Evolutionary conservation across 2,797 vertebrate genomes (phyloP).

Genomic region (Gorsachius magnificus): DNA sequence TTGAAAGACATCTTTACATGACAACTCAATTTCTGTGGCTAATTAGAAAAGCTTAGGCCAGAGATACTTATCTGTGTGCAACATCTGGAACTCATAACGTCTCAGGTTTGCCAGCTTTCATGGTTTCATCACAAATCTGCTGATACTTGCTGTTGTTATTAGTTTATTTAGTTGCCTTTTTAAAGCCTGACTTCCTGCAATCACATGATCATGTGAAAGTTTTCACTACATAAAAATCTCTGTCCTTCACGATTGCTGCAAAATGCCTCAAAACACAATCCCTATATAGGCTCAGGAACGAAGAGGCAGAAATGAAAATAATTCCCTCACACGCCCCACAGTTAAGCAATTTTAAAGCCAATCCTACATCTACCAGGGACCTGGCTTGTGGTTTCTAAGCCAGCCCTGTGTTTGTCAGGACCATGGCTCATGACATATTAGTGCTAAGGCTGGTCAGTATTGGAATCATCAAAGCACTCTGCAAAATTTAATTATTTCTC

Average conservation of each 20-base stretch:
- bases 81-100: slow-evolving; percentile 9
- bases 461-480: slow-evolving; percentile 3
- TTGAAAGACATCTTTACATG: background rate
- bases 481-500: slow-evolving; percentile 22
- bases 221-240: background rate
- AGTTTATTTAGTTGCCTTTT: slow-evolving; percentile 14
- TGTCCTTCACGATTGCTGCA: background rate
- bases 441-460: background rate
- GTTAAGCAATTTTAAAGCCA: slow-evolving; percentile 23
- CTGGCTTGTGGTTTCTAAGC: background rate
- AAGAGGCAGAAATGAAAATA: background rate
- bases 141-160: background rate
- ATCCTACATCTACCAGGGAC: background rate
- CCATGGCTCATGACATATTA: background rate
- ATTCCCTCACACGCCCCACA: background rate
- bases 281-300: background rate
- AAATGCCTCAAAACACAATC: background rate
- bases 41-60: slow-evolving; percentile 45
- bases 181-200: background rate
- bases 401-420: background rate
- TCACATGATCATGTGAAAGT: background rate
- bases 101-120: slow-evolving; percentile 9
- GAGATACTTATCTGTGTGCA: slow-evolving; percentile 19
- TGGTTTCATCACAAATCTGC: slow-evolving; percentile 44
- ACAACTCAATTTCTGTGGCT: slow-evolving; percentile 18